phyloP scores from a whole-genome alignment of 2,888 invertebrate genomes.

The Megamerina dolium region DNA sequence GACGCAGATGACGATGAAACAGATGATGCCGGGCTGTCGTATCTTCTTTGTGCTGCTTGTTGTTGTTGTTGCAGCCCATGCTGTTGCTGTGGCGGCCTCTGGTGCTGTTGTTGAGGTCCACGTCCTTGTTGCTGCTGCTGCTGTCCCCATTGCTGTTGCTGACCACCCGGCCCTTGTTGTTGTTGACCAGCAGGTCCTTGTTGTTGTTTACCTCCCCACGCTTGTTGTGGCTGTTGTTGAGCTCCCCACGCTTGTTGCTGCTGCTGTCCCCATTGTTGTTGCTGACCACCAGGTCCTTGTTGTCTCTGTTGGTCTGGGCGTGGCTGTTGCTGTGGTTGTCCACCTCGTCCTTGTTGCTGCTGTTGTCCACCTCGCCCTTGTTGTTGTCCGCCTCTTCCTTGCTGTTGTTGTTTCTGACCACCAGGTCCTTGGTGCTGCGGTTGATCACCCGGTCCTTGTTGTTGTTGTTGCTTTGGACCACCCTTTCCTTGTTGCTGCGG shows the following conservation, averaged over 20 bases:
- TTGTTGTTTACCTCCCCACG: constrained; percentile 9
- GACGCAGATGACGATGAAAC: background rate
- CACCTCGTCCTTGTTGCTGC: background rate
- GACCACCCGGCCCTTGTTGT: constrained; percentile 8
- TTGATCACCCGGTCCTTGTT: too few species aligned
- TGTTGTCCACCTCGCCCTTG: constrained; percentile 6
- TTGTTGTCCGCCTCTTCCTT: background rate
- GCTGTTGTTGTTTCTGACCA: constrained; percentile 8
- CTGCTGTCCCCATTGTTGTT: background rate
- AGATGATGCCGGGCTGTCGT: constrained; percentile 1
- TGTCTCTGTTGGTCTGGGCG: constrained; percentile 1
- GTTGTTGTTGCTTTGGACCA: background rate
- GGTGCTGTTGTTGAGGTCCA: constrained; percentile 6
- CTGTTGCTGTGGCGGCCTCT: constrained; percentile 5
- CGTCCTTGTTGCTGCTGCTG: constrained; percentile 10
- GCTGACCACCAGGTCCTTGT: constrained; percentile 4
- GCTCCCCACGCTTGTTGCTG: constrained; percentile 9
- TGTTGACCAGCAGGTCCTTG: constrained; percentile 9
- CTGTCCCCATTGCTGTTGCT: background rate
- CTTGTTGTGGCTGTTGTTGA: constrained; percentile 2
- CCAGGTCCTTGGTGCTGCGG: background rate
- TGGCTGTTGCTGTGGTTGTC: constrained; percentile 6
- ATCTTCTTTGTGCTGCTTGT: constrained; percentile 9
- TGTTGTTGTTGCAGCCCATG: constrained; percentile 10
- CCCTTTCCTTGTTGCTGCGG: background rate